Percentiles rank a stretch among this genome's conserved stretches.
These are phyloP conservation scores for Lepisosteus osseus DNA, from an alignment of 2,113 vertebrate species.

Conservation along the genomic window DNA sequence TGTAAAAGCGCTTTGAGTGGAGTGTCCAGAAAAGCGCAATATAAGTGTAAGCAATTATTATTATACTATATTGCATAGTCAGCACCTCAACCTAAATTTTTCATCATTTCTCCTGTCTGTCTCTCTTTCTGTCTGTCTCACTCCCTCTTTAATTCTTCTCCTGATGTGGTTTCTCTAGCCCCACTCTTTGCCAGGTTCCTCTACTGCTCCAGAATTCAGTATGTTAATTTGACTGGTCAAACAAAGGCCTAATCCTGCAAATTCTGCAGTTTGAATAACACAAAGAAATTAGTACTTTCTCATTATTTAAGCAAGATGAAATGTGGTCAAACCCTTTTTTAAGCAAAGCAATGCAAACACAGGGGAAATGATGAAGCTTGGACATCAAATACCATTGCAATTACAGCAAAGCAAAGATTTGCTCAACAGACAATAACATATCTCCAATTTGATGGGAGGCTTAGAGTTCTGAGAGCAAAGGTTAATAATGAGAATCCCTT, in stretches of 20 bases:
- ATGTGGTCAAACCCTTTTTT: neutral
- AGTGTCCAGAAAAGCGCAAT: no score
- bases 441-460: neutral
- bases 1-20: no score
- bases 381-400: neutral
- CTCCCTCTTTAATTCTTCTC: neutral
- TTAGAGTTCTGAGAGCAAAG: no score
- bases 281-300: neutral
- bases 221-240: neutral
- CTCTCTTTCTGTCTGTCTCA: neutral
- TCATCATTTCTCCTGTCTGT: neutral
- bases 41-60: no score
- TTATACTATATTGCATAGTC: no score
- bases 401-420: slow-evolving; percentile 1
- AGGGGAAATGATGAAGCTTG: neutral
- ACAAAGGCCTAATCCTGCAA: no score
- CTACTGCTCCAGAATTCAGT: neutral
- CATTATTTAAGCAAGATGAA: neutral
- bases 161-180: neutral
- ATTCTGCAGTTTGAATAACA: neutral
- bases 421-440: neutral
- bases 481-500: no score
- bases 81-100: no score
- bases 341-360: neutral
- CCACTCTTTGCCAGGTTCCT: neutral